These are phyloP conservation scores for Rhabditophanes sp. DNA, from an alignment of 2,888 invertebrate species.

Conservation along the genomic window DNA sequence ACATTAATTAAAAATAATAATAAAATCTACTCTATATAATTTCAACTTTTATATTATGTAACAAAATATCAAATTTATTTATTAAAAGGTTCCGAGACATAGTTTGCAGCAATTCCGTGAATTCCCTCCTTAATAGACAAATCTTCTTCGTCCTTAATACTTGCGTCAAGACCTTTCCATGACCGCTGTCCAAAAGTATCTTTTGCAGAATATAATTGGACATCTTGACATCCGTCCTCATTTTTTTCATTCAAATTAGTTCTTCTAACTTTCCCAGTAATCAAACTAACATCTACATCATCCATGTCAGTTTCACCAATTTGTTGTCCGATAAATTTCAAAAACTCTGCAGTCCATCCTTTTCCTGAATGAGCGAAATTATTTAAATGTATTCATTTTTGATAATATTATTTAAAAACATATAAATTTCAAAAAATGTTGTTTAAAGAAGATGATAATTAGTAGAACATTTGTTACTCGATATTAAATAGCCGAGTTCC, in stretches of 20 bases:
- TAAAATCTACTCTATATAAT: no score
- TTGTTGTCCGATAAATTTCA: conserved; percentile 10
- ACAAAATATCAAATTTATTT: background rate
- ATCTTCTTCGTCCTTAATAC: conserved; percentile 59
- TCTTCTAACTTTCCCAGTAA: conserved; percentile 30
- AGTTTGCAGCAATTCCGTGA: conserved; percentile 29
- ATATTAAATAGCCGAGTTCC: no score
- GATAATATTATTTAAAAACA: conserved; percentile 8
- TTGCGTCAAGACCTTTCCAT: conserved; percentile 75
- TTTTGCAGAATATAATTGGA: conserved; percentile 47
- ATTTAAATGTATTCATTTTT: conserved; percentile 4
- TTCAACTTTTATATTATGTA: background rate
- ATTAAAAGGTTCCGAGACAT: conserved; percentile 13
- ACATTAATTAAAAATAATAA: no score
- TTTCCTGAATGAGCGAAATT: no score
- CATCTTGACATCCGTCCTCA: conserved; percentile 4
- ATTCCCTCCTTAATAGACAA: conserved; percentile 54
- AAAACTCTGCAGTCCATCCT: conserved; percentile 7
- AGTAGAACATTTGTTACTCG: no score
- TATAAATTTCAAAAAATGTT: conserved; percentile 4
- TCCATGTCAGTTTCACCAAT: conserved; percentile 17
- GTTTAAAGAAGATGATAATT: conserved; percentile 3
- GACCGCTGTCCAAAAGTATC: conserved; percentile 56
- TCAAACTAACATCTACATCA: conserved; percentile 28
- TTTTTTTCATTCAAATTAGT: conserved; percentile 1